These are phyloP conservation scores for Stenodema calcarata DNA, from an alignment of 2,888 invertebrate genomes.

Conservation along the genomic window DNA sequence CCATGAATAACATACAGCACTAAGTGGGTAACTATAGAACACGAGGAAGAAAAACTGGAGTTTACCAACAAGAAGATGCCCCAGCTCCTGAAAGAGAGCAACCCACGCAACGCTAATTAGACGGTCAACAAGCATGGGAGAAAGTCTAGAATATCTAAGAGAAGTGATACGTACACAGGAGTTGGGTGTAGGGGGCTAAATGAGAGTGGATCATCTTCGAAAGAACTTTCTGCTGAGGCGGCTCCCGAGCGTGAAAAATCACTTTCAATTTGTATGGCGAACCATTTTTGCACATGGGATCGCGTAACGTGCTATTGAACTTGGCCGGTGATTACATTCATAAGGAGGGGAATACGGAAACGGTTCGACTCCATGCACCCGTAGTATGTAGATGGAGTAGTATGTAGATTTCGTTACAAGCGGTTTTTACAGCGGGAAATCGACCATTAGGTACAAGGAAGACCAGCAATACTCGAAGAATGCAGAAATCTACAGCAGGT, in stretches of 20 bases:
- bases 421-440: too few species aligned
- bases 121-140: slow-evolving; percentile 19
- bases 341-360: not conserved
- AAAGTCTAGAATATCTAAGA: not conserved
- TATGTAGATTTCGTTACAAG: too few species aligned
- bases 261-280: slow-evolving; percentile 25
- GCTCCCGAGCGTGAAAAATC: slow-evolving; percentile 2
- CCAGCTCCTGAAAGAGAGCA: not conserved
- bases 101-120: slow-evolving; percentile 31
- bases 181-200: not conserved
- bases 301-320: slow-evolving; percentile 13
- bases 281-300: slow-evolving; percentile 16
- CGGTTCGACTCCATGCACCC: not conserved
- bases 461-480: too few species aligned
- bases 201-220: slow-evolving; percentile 12
- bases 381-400: not conserved
- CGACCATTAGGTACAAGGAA: too few species aligned
- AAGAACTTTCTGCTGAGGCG: slow-evolving; percentile 13
- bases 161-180: not conserved
- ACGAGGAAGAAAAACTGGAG: not conserved
- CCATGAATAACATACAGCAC: too few species aligned
- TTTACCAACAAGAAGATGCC: not conserved
- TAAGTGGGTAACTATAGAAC: not conserved
- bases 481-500: too few species aligned
- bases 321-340: not conserved